Conservation (phyloP, 2,888 invertebrate species). For the Andrena marginata region DNA sequence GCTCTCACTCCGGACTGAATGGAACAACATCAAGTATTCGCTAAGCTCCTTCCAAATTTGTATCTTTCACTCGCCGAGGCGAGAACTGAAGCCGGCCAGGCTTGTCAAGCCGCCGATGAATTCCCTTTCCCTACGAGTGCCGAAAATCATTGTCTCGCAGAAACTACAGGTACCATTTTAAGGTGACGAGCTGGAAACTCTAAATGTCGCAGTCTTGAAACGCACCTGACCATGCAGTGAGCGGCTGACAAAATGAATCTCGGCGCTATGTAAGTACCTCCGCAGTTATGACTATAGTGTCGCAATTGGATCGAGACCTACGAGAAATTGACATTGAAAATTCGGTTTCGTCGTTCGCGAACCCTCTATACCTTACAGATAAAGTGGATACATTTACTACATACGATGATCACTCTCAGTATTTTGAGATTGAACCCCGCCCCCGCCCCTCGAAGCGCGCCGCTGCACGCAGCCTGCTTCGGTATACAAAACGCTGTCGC, state of each 20-base stretch:
- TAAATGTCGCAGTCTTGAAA: constrained; percentile 57
- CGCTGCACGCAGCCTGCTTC: background rate
- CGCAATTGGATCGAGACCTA: constrained; percentile 75
- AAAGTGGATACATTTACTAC: constrained; percentile 11
- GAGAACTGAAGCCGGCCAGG: background rate
- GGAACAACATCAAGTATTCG: background rate
- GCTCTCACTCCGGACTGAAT: background rate
- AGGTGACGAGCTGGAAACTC: constrained; percentile 33
- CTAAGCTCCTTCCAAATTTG: background rate
- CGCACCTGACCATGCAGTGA: constrained; percentile 80
- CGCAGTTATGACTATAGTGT: constrained; percentile 74
- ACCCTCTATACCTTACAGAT: constrained; percentile 44
- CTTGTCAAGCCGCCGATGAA: background rate
- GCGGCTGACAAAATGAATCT: constrained; percentile 80
- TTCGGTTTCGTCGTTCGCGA: constrained; percentile 69
- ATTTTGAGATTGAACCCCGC: constrained; percentile 27
- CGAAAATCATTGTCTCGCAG: background rate
- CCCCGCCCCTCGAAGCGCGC: background rate
- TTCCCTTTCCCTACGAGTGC: background rate
- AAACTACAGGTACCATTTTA: constrained; percentile 52
- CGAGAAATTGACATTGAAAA: constrained; percentile 72
- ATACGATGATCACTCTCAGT: constrained; percentile 42
- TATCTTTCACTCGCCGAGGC: background rate
- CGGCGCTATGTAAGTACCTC: constrained; percentile 78
- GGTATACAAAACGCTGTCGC: background rate